A percentile compares a stretch with the other conserved stretches of the same genome.
phyloP scores from a whole-genome alignment of 2,113 vertebrate species.

The Gopherus evgoodei region DNA sequence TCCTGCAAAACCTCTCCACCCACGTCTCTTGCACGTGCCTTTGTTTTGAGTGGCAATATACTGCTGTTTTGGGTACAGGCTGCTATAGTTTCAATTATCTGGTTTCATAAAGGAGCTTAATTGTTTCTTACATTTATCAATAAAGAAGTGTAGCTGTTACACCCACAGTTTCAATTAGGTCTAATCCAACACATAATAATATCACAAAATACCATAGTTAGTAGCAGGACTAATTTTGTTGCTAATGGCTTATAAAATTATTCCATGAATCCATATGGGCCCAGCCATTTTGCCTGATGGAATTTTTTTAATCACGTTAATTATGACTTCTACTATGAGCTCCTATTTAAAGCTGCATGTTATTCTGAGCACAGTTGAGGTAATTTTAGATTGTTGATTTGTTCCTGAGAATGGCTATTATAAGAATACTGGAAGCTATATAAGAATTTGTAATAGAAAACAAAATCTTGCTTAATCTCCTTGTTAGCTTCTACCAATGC shows the following conservation, averaged over 20 bases:
- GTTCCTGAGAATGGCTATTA: background rate
- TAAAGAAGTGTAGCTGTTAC: background rate
- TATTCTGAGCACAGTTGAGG: background rate
- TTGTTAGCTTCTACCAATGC: background rate
- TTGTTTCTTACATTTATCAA: background rate
- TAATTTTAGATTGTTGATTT: background rate
- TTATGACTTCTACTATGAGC: background rate
- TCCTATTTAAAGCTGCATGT: background rate
- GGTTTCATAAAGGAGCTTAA: background rate
- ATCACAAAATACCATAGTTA: background rate
- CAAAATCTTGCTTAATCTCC: background rate
- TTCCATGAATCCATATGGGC: background rate
- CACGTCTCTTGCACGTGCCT: background rate
- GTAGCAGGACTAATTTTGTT: background rate
- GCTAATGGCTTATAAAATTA: background rate
- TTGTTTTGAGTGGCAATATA: background rate
- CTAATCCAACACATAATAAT: background rate
- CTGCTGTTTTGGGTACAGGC: fast-evolving
- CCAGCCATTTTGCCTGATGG: background rate
- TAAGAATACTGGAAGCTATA: fast-evolving
- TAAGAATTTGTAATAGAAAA: background rate
- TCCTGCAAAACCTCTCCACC: background rate
- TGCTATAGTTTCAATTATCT: background rate
- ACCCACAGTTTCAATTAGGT: background rate
- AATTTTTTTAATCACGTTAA: background rate